Base-by-base conservation (phyloP, 2,888 invertebrate species). In the Byasa hedistus region DNA sequence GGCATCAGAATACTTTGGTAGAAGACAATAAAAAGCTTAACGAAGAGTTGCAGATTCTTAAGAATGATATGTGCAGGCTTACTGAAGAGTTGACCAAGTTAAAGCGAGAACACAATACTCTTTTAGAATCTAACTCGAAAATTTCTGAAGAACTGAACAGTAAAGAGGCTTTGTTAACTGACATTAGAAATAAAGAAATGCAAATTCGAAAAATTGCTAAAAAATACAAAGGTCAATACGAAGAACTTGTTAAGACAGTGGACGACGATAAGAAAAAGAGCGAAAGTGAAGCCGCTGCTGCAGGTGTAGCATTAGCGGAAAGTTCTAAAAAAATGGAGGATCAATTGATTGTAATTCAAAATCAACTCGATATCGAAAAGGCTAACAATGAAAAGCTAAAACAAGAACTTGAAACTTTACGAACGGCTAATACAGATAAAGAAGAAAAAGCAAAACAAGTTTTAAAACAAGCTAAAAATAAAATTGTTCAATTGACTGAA, bases 191-290 rank as follows among this genome's bases (percentile, higher is more conserved):
- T 75, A 95, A 95, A 74, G 95, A 95, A 82, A 86, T 94, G 71
- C 95, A 95, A 81, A 95, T 97, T 52, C 94, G 96, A 73, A 97
- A 96, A 82, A 97, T 98, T 72, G 98, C 98, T 8, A 96, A 97
- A 77, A 97, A 97, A 78, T 98, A 98, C 82, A 98, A 98, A 84
- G 95, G 94, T 15, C 96, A 96, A 73, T 97, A 93, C 80, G 96
- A 96, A 79, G 97, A 97, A 73, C 89, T 96, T 23, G 91, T 93
- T 0, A 95, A 95, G 80, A 92, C 93, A 21, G 87, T 93, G 23
- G 94, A 95, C 71, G 94, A 94, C 74, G 93, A 94, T 58, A 94
- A 93, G 75, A 92, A 92, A 70, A 93, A 91, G 71, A 84, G 84
- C 64, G 94, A 93, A 74, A 93, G 86, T 1, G 93, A 94, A 71